Conservation (phyloP, 2,888 invertebrate genomes). For the Odontocerum albicorne region DNA sequence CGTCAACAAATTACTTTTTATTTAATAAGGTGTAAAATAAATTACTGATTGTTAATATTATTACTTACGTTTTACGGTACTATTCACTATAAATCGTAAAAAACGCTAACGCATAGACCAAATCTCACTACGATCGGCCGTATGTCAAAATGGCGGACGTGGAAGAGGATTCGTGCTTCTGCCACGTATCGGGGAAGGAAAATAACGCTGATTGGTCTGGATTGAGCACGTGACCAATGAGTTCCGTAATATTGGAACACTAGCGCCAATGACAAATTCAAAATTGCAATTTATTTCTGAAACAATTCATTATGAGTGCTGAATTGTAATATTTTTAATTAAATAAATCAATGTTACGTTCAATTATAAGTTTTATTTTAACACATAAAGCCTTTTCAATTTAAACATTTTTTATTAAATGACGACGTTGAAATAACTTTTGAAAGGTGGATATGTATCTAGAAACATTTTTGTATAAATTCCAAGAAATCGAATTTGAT, state of each 20-base stretch:
- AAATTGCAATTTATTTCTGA: no score
- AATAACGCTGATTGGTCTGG: slow-evolving; percentile 27
- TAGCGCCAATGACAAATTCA: slow-evolving; percentile 1
- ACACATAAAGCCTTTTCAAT: no score
- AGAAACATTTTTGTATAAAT: no score
- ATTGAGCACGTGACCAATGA: background rate
- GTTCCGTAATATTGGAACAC: background rate
- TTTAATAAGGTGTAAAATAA: slow-evolving; percentile 3
- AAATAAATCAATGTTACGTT: no score
- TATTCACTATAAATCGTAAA: slow-evolving; percentile 59
- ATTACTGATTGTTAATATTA: slow-evolving; percentile 8
- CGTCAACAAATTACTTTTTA: slow-evolving; percentile 39
- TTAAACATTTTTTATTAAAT: no score
- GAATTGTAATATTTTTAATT: no score
- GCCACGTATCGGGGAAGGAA: slow-evolving; percentile 71
- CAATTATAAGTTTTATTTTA: no score
- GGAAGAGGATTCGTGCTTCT: slow-evolving; percentile 73
- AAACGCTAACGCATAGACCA: slow-evolving; percentile 71
- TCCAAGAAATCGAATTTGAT: no score
- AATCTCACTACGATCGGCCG: slow-evolving; percentile 69
- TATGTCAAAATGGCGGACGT: slow-evolving; percentile 85
- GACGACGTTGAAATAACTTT: no score
- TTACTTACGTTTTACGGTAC: slow-evolving; percentile 58
- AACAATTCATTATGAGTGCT: no score
- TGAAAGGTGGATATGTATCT: no score